Conservation (phyloP, 1,140 invertebrate species). For the Eumaeus atala region DNA sequence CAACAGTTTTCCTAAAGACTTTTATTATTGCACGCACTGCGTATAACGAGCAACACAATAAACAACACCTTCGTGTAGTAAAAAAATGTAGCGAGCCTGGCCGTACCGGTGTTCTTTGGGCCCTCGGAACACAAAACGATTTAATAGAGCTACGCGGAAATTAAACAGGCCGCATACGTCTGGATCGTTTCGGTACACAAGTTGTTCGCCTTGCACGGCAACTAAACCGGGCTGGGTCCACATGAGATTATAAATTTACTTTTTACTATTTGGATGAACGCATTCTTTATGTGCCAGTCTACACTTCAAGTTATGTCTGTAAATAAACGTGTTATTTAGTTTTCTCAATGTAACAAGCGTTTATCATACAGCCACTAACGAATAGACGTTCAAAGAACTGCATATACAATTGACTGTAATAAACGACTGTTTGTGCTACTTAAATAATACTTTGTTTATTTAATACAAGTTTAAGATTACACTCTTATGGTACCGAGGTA, state of each 20-base stretch:
- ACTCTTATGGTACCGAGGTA: too few relatives aligned
- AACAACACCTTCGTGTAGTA: too few relatives aligned
- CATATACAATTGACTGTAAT: not conserved
- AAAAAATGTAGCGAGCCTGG: too few relatives aligned
- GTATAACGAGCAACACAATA: too few relatives aligned
- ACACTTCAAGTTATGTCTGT: constrained; percentile 2
- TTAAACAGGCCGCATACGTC: not conserved
- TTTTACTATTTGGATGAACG: constrained; percentile 4
- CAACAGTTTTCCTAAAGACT: too few relatives aligned
- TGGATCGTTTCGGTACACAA: not conserved
- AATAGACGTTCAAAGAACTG: not conserved
- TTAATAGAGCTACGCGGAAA: constrained; percentile 10
- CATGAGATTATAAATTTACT: not conserved
- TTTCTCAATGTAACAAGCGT: not conserved
- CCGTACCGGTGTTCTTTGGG: too few relatives aligned
- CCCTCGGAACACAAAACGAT: not conserved
- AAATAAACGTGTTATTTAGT: constrained; percentile 5
- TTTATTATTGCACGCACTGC: too few relatives aligned
- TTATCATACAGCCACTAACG: not conserved
- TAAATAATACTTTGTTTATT: too few relatives aligned
- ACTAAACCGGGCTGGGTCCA: not conserved
- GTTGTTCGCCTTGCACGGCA: constrained; percentile 6
- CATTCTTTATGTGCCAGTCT: not conserved
- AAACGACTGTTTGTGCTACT: not conserved
- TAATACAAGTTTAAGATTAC: too few relatives aligned